Evolutionary conservation across 2,888 invertebrate species (phyloP), one percentile per base, ranked within the genome.

Genomic region (Ophioninae sp.): DNA sequence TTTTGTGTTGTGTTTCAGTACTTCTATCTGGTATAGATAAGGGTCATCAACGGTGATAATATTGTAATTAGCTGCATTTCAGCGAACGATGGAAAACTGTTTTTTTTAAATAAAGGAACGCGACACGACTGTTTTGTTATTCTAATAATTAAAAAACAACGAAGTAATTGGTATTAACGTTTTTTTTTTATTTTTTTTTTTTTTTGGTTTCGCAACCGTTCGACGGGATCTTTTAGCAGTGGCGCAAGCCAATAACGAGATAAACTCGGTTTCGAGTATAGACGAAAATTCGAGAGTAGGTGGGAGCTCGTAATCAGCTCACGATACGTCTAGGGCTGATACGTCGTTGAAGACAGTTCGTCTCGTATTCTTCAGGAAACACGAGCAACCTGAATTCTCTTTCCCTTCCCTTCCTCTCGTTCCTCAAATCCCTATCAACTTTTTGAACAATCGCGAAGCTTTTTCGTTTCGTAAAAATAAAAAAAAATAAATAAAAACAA

Each of bases 301-400:
- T 79, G 86, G 86, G 85, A 85, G 83, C 75, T 81, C 82, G 87
- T 89, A 90, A 90, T 90, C 91, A 87, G 89, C 85, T 88, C 87
- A 88, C 87, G 88, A 90, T 90, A 89, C 85, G 88, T 13, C 87
- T 87, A 87, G 86, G 85, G 86, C 85, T 82, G 86, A 83, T 86
- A 23, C 22, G 82, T 83, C 81, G 81, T 79, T 86, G 84, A 86
- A 87, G 86, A 84, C 88, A 89, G 90, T 90, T 87, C 87, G 85
- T 73, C 87, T 87, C 87, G 88, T 86, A 85, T 85, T 86, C 81
- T 86, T 85, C 83, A 79, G 77, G 65, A 75, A 83, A 82, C 61
- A 84, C 63, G 72, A 82, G 74, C 64, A 75, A 65, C 23, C 61
- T 71, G n/a, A 71, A 65, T 41, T 65, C 71, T 81, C 17, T 17